Evolutionary conservation across 92 coral and sea anemone genomes (phyloP).

Genomic region (Parazoanthus atlanticus): DNA sequence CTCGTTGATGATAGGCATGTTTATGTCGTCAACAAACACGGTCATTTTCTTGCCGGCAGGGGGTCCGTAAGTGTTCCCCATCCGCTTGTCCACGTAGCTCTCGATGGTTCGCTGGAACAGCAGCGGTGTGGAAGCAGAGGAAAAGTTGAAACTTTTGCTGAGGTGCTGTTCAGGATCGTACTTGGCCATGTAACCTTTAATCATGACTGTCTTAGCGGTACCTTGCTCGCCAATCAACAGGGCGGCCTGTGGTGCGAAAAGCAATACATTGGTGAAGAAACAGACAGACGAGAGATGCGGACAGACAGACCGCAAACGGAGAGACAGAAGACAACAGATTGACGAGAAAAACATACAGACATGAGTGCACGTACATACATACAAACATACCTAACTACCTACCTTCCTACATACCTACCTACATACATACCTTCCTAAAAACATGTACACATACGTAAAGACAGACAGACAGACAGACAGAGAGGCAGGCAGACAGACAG

Average conservation of each 20-base stretch:
- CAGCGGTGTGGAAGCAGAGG: slow-evolving; percentile 96
- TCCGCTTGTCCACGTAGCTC: slow-evolving; percentile 87
- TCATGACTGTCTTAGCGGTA: slow-evolving; percentile 97
- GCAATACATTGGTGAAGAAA: neutral
- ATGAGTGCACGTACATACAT: neutral
- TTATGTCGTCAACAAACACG: slow-evolving; percentile 80
- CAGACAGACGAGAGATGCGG: neutral
- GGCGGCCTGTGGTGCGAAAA: slow-evolving; percentile 71
- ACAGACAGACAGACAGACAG: neutral
- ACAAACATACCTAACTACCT: too few species aligned
- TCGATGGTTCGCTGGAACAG: slow-evolving; percentile 92
- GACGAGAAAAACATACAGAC: neutral
- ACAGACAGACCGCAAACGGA: neutral
- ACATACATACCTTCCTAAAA: too few species aligned
- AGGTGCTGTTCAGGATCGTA: slow-evolving; percentile 91
- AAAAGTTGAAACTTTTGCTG: slow-evolving; percentile 94
- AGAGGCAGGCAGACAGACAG: neutral
- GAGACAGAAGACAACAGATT: neutral
- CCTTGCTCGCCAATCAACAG: slow-evolving; percentile 98
- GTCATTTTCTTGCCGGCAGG: slow-evolving; percentile 94
- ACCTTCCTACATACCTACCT: too few species aligned
- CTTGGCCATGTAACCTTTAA: slow-evolving; percentile 90
- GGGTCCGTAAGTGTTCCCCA: slow-evolving; percentile 92
- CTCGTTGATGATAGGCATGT: slow-evolving; percentile 89
- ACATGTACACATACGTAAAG: too few species aligned